These are phyloP conservation scores for Siphonodentalium dalli DNA, from an alignment of 2,888 invertebrate species.

Conservation along the genomic window DNA sequence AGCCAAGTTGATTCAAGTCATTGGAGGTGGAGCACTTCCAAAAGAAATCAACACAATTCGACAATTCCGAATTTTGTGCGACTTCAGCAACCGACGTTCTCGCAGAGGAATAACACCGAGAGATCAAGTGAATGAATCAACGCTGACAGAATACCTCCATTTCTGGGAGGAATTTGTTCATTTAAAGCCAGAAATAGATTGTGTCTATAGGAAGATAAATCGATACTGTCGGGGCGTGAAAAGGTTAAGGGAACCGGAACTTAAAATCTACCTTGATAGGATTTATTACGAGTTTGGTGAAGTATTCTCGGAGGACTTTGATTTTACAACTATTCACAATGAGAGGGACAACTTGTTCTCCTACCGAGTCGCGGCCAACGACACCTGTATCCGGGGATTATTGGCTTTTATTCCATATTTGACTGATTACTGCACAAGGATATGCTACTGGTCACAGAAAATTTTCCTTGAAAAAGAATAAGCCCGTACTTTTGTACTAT, in stretches of 20 bases:
- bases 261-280: conserved; percentile 45
- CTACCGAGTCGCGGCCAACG: conserved; percentile 49
- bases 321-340: conserved; percentile 48
- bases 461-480: conserved; percentile 46
- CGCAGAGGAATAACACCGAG: conserved; percentile 41
- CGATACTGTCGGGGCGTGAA: conserved; percentile 44
- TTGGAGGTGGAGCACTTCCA: conserved; percentile 32
- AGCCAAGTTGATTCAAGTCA: conserved; percentile 48
- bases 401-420: conserved; percentile 53
- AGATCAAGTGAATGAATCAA: conserved; percentile 33
- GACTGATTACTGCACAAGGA: conserved; percentile 38
- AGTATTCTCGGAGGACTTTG: conserved; percentile 42
- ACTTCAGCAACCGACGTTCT: conserved; percentile 39
- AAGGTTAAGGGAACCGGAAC: conserved; percentile 44
- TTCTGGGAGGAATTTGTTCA: conserved; percentile 46
- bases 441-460: conserved; percentile 47
- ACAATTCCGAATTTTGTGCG: conserved; percentile 36
- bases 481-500: no score
- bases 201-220: conserved; percentile 38
- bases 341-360: conserved; percentile 54
- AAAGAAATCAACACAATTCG: conserved; percentile 35
- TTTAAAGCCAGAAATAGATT: conserved; percentile 45
- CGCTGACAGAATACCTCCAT: conserved; percentile 43
- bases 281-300: conserved; percentile 39
- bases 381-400: conserved; percentile 48